Conservation (phyloP, 2,797 vertebrate species). For the Acanthurus tractus region DNA sequence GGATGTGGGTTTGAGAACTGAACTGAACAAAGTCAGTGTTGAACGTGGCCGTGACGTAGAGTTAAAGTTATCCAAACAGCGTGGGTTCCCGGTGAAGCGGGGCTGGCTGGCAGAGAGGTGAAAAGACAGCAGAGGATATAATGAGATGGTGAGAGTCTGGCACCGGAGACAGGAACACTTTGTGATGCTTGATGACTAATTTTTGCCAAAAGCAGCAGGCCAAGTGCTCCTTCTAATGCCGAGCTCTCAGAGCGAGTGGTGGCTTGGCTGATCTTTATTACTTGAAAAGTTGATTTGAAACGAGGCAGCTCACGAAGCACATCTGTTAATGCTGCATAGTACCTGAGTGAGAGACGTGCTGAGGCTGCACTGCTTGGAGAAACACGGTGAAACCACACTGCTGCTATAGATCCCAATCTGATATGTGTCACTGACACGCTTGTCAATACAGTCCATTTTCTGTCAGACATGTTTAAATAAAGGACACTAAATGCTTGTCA, state of each 20-base stretch:
- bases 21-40: conserved; percentile 59
- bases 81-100: conserved; percentile 15
- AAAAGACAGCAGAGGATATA: conserved; percentile 42
- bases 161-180: conserved; percentile 41
- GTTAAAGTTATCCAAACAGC: conserved; percentile 54
- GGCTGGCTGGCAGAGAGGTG: conserved; percentile 17
- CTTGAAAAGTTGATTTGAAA: conserved; percentile 65
- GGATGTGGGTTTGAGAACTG: conserved; percentile 78
- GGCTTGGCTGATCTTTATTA: conserved; percentile 69
- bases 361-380: conserved; percentile 27
- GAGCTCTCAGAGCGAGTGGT: conserved; percentile 52
- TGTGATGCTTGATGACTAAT: conserved; percentile 56
- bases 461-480: background rate
- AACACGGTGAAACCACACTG: conserved; percentile 21
- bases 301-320: conserved; percentile 59
- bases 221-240: conserved; percentile 41
- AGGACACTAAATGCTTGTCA: background rate
- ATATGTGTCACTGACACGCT: background rate
- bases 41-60: conserved; percentile 49
- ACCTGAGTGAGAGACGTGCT: conserved; percentile 52
- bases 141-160: conserved; percentile 42
- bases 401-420: conserved; percentile 3
- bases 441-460: background rate
- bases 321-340: conserved; percentile 67
- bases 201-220: conserved; percentile 55